Evolutionary conservation across 37 sponge, comb jelly and placozoan species (phyloP).

Genomic region (Diacarnus erythraeanus): DNA sequence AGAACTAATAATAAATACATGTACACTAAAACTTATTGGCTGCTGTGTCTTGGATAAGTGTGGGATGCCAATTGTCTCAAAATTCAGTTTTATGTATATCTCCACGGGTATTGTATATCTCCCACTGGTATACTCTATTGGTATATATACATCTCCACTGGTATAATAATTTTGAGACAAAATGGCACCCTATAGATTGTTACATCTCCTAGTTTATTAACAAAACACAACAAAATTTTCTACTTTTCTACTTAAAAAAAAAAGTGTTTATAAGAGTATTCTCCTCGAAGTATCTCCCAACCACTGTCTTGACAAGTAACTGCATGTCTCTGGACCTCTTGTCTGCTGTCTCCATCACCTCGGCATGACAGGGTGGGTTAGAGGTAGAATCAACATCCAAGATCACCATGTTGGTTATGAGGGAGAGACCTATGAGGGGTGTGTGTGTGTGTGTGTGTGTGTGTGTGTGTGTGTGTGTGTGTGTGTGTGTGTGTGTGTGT

Average conservation of each 20-base stretch:
- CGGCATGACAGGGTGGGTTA: slow-evolving; percentile 65
- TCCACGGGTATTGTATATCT: no score
- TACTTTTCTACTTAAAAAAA: background rate
- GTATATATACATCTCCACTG: no score
- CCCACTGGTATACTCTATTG: no score
- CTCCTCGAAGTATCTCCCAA: slow-evolving; percentile 33
- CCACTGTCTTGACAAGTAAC: slow-evolving; percentile 52
- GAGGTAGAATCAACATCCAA: slow-evolving; percentile 57
- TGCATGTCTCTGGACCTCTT: slow-evolving; percentile 73
- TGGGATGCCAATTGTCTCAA: no score
- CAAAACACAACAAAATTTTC: background rate
- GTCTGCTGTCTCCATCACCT: slow-evolving; percentile 85
- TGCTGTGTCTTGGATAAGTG: no score
- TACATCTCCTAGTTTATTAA: background rate
- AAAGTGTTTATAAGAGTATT: no score
- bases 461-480: background rate
- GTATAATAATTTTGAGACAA: no score
- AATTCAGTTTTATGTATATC: no score
- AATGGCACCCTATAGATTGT: background rate
- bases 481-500: no score
- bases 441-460: background rate
- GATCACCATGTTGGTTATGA: slow-evolving; percentile 80
- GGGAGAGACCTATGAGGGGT: slow-evolving; percentile 62
- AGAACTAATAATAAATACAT: background rate
- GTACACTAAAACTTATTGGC: no score